phyloP scores from a whole-genome alignment of 1,140 invertebrate genomes.

The Magallana gigas region DNA sequence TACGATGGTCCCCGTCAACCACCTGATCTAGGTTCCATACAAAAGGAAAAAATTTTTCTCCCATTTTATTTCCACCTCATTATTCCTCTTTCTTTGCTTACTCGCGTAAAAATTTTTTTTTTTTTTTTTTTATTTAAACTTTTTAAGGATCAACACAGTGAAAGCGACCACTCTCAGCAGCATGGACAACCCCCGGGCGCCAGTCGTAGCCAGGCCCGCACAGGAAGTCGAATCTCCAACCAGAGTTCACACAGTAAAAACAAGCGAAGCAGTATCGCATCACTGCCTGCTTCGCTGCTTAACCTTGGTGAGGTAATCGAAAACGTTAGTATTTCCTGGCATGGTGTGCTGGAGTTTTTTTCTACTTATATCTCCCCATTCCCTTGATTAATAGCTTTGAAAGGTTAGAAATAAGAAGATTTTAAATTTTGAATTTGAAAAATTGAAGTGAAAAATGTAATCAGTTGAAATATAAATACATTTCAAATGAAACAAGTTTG shows the following conservation, averaged over 20 bases:
- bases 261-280: constrained; percentile 75
- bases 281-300: constrained; percentile 75
- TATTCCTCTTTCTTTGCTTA: too few species aligned
- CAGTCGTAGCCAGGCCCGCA: constrained; percentile 67
- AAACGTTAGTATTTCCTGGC: constrained; percentile 41
- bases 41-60: too few species aligned
- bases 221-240: constrained; percentile 74
- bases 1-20: too few species aligned
- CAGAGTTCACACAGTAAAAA: constrained; percentile 74
- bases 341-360: constrained; percentile 36
- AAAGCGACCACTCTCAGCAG: constrained; percentile 60
- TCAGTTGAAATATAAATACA: too few species aligned
- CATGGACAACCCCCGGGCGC: constrained; percentile 49
- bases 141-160: constrained; percentile 73
- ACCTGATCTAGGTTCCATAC: too few species aligned
- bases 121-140: too few species aligned
- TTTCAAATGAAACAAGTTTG: too few species aligned
- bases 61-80: too few species aligned
- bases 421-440: too few species aligned
- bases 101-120: too few species aligned
- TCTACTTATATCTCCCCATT: neutral
- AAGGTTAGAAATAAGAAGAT: neutral
- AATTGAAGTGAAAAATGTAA: too few species aligned
- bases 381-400: neutral
- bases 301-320: constrained; percentile 75